A percentile compares a stretch with the other conserved stretches of the same genome.
phyloP scores from a whole-genome alignment of 2,113 vertebrate species.

The Rhodinocichla rosea region DNA sequence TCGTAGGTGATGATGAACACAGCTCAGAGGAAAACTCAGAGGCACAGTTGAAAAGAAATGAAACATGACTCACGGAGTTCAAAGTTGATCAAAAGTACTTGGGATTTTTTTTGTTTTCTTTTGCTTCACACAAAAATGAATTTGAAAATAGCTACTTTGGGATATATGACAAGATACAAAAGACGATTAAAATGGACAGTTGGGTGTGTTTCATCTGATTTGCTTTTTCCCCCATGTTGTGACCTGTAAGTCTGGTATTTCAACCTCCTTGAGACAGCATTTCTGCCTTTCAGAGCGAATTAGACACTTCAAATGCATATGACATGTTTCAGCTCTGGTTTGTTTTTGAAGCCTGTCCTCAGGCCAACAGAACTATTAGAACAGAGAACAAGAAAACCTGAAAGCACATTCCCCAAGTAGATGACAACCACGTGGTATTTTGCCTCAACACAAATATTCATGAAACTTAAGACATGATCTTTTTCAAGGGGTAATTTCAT shows the following conservation, averaged over 20 bases:
- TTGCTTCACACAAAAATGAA: background rate
- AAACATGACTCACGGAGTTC: background rate
- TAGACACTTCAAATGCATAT: background rate
- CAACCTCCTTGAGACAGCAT: constrained; percentile 2
- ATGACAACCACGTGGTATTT: background rate
- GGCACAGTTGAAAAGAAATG: background rate
- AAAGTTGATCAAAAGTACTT: background rate
- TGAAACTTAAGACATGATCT: background rate
- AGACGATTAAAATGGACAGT: background rate
- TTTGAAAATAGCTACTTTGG: background rate
- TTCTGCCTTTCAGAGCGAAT: constrained; percentile 15
- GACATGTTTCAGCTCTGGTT: background rate
- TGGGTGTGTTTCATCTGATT: background rate
- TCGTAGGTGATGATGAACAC: background rate
- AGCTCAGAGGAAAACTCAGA: background rate
- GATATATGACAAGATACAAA: background rate
- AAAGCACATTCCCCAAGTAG: background rate
- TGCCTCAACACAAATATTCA: background rate
- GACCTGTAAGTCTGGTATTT: constrained; percentile 32
- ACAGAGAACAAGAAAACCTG: background rate
- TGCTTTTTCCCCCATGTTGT: background rate
- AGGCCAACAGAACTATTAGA: background rate
- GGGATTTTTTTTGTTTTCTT: background rate
- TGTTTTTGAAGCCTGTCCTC: constrained; percentile 16
- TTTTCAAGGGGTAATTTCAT: background rate